Evolutionary conservation across 2,797 vertebrate species (phyloP).

Genomic region (Acrocephalus scirpaceus): DNA sequence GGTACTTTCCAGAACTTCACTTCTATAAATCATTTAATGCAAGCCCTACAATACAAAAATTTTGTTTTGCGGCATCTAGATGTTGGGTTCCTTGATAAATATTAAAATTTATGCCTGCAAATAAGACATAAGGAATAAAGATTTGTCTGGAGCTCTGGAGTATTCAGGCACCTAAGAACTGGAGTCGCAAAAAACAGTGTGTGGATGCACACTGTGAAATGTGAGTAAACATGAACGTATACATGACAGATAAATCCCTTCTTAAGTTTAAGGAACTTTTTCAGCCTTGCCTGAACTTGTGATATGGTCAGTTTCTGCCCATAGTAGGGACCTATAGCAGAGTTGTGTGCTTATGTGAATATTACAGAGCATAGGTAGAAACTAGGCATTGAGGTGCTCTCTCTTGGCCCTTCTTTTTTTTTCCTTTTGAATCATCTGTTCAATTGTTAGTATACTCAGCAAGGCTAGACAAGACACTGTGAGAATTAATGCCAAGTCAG

Average conservation of each 20-base stretch:
- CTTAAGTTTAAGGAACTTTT: neutral
- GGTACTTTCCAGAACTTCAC: neutral
- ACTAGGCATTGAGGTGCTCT: neutral
- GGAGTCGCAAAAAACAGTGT: neutral
- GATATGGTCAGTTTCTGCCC: neutral
- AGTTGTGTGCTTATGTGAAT: neutral
- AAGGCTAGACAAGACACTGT: neutral
- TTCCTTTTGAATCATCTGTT: neutral
- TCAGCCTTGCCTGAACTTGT: neutral
- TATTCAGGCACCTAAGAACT: neutral
- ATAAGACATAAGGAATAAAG: neutral
- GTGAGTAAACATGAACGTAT: neutral
- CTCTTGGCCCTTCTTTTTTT: neutral
- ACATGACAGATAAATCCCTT: neutral
- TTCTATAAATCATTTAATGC: neutral
- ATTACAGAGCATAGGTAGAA: neutral
- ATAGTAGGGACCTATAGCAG: neutral
- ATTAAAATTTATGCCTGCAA: neutral
- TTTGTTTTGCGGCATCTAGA: neutral
- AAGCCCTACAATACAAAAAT: neutral
- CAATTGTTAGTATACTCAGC: neutral
- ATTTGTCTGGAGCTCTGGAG: neutral
- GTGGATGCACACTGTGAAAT: neutral
- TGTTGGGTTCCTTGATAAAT: neutral
- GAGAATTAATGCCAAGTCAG: conserved; percentile 16